Conservation (phyloP, 2,888 invertebrate species). For the Steromphala cineraria region DNA sequence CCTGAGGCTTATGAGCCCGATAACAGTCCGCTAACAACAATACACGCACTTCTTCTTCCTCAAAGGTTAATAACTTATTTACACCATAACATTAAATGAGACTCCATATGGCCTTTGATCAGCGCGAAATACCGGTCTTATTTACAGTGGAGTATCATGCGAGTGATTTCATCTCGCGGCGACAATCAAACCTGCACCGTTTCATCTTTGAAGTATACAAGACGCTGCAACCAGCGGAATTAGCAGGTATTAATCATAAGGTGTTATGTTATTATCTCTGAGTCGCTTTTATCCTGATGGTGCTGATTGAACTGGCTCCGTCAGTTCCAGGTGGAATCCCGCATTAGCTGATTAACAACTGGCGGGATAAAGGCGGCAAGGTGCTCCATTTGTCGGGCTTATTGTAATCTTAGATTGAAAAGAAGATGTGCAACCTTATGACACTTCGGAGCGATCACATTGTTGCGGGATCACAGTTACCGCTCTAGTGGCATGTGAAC, state of each 20-base stretch:
- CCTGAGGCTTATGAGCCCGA: not conserved
- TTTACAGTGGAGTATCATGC: not conserved
- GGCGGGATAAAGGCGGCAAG: not conserved
- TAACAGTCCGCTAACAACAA: not conserved
- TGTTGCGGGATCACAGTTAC: too few relatives aligned
- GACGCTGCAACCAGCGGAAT: not conserved
- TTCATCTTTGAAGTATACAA: slow-evolving; percentile 4
- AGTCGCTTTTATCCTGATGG: not conserved
- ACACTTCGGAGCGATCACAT: too few relatives aligned
- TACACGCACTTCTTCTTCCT: not conserved
- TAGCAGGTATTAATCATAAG: not conserved
- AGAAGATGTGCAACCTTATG: too few relatives aligned
- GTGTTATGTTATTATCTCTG: not conserved
- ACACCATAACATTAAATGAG: slow-evolving; percentile 6
- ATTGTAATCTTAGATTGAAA: too few relatives aligned
- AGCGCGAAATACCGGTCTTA: not conserved
- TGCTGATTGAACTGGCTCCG: not conserved
- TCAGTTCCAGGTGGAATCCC: not conserved
- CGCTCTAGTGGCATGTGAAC: too few relatives aligned
- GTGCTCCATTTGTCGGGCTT: too few relatives aligned
- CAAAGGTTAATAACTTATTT: slow-evolving; percentile 8
- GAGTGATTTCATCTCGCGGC: not conserved
- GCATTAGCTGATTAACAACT: not conserved
- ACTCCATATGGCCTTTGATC: not conserved
- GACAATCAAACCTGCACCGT: not conserved